phyloP scores from a whole-genome alignment of 2,113 vertebrate genomes.

The Furnarius figulus region DNA sequence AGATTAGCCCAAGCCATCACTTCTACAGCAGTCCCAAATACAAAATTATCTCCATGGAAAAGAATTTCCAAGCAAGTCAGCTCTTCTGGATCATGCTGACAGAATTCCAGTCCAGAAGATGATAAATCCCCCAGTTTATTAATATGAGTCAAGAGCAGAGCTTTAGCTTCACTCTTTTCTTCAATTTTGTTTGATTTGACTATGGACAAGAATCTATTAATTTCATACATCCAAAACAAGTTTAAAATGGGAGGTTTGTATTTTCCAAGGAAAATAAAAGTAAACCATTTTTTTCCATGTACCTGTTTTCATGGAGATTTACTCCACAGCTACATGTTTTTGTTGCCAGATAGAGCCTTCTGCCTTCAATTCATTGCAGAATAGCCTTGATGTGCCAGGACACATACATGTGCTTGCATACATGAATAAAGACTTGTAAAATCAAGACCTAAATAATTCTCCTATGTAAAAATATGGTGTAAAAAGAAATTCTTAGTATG shows the following conservation, averaged over 20 bases:
- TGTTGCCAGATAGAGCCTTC: not conserved
- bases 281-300: not conserved
- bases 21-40: not conserved
- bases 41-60: not conserved
- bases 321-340: not conserved
- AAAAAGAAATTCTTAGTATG: not conserved
- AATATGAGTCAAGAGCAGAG: not conserved
- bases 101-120: not conserved
- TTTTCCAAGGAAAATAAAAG: not conserved
- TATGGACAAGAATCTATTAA: not conserved
- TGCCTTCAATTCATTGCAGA: not conserved
- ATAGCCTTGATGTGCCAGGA: not conserved
- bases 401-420: rapidly evolving
- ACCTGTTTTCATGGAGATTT: not conserved
- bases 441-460: not conserved
- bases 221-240: not conserved
- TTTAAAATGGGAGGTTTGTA: not conserved
- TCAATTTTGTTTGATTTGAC: not conserved
- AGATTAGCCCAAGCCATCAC: not conserved
- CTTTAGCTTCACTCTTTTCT: not conserved
- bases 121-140: not conserved
- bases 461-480: not conserved
- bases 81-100: not conserved
- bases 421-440: not conserved
- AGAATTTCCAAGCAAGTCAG: not conserved